phyloP scores from a whole-genome alignment of 2,888 invertebrate genomes.

The Priapulus caudatus region DNA sequence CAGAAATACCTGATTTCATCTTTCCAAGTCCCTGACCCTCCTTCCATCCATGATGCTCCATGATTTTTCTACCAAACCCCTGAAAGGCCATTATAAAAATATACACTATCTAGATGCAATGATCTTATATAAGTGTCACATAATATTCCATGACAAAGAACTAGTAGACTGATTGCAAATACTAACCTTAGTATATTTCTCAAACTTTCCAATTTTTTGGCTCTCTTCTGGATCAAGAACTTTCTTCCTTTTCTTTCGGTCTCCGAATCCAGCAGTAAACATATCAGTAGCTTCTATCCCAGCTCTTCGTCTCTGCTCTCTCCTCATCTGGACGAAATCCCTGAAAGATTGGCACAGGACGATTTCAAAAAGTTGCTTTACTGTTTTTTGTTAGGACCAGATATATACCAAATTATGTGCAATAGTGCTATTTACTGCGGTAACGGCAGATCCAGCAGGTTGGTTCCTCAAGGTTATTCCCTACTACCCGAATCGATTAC shows the following conservation, averaged over 20 bases:
- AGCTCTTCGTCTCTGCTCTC: conserved; percentile 28
- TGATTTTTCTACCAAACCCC: conserved; percentile 40
- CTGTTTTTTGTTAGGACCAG: too few species aligned
- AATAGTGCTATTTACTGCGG: too few species aligned
- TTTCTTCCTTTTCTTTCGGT: conserved; percentile 21
- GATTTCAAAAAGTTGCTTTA: too few species aligned
- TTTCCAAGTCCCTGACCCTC: conserved; percentile 44
- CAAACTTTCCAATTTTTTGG: conserved; percentile 38
- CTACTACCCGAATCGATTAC: too few species aligned
- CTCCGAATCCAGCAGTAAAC: conserved; percentile 15
- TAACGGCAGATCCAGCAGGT: too few species aligned
- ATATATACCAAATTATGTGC: too few species aligned
- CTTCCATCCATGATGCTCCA: conserved; percentile 44
- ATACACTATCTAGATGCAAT: neutral
- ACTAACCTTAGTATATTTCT: conserved; percentile 34
- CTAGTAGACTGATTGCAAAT: conserved; percentile 2
- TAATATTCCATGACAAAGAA: neutral
- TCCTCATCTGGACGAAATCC: conserved; percentile 40
- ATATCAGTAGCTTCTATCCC: conserved; percentile 20
- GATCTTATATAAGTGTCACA: neutral
- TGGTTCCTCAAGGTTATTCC: too few species aligned
- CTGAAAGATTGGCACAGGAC: too few species aligned
- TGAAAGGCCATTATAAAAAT: conserved; percentile 15
- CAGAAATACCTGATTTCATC: conserved; percentile 32
- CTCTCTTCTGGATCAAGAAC: too few species aligned